Percentiles rank a stretch among this genome's conserved stretches.
phyloP scores from a whole-genome alignment of 2,113 vertebrate genomes.

The Eidolon helvum region DNA sequence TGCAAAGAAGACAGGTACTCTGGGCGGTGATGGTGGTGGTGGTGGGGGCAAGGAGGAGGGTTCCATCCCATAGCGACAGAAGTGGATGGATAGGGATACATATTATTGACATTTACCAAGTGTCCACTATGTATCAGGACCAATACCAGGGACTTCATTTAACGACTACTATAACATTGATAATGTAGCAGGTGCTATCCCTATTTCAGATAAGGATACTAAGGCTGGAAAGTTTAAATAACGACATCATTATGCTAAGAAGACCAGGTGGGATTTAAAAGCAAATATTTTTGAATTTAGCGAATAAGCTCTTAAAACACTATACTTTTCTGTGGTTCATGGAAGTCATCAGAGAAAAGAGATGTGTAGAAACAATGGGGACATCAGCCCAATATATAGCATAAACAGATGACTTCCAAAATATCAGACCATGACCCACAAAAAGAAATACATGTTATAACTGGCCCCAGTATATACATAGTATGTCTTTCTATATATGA shows the following conservation, averaged over 20 bases:
- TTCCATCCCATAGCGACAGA: not conserved
- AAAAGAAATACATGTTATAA: not conserved
- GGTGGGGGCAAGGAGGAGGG: not conserved
- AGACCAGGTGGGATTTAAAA: not conserved
- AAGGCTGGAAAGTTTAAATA: not conserved
- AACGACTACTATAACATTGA: not conserved
- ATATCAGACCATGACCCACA: not conserved
- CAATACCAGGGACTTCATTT: not conserved
- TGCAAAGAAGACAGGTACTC: not conserved
- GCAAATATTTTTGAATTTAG: not conserved
- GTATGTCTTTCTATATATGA: not conserved
- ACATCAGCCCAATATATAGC: not conserved
- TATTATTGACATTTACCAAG: not conserved
- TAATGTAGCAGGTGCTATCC: not conserved
- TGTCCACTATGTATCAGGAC: not conserved
- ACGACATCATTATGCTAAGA: not conserved
- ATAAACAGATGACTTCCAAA: not conserved
- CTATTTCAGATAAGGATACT: not conserved
- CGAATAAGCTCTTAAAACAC: not conserved
- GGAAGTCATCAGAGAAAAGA: not conserved
- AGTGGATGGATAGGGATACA: no score
- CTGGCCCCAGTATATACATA: not conserved
- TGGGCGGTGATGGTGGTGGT: no score
- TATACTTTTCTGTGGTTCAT: not conserved
- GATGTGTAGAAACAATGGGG: not conserved